Base-by-base conservation (phyloP, 2,888 invertebrate genomes). In the Ormyrus nitidulus region DNA sequence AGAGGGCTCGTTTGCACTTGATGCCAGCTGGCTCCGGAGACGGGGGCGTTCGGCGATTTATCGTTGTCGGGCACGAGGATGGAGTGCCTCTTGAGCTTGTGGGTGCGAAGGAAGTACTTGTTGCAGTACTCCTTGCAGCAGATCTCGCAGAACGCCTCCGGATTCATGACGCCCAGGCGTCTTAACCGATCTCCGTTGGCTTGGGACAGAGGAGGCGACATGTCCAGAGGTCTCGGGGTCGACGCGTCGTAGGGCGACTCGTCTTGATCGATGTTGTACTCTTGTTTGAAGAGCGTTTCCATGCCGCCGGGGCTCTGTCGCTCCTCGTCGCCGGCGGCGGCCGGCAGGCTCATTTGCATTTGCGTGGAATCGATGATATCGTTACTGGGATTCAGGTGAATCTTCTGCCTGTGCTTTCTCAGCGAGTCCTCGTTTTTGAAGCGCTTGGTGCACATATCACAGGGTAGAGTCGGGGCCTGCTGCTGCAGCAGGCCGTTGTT, bases 81-180 rank as follows among this genome's bases (percentile, higher is more conserved):
- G 0, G 98, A 98, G 90, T 99, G 98, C n/a, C 96, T 94, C 89
- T 97, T 96, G 91, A 96, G 95, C 88, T 98, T 97, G 91, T 99
- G 99, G 68, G 97, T 96, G 74, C 96, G 93, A 62, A 99, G 92
- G 88, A 98, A 98, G 89, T 97, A 97, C 90, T 97, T 97, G 89
- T 97, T 98, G 90, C 96, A 97, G 89, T 97, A 97, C 90, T 97
- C 97, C 89, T 97, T 97, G 91, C 96, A 96, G 90, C 98, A 98
- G 80, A 97, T 94, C 90, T 97, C 97, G 90, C 98, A 98, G 90
- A 96, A 97, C n/a, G 97, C 96, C 87, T 97, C 97, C 1, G 95
- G 95, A 90, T 96, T 95, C 86, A 95, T 93, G 53, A 97, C 96
- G 56, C 97, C 97, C 79, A 97, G 92, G 79, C 95, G 94, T 48